Percentiles rank a stretch among this genome's conserved stretches.
phyloP scores from a whole-genome alignment of 2,113 vertebrate species.

The western clawed frog (Xenopus tropicalis) region UCB_Xtro_10.0 CM004452.2:48529001-48529500 shows the following conservation, averaged over 20 bases:
- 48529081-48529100: not conserved
- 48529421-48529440: constrained; percentile 46
- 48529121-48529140: constrained; percentile 1
- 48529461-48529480: constrained; percentile 39
- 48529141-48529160: constrained; percentile 8
- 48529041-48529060: too few species aligned
- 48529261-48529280: constrained; percentile 10
- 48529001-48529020: not conserved
- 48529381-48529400: not conserved
- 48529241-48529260: constrained; percentile 15
- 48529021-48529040: not conserved
- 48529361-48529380: constrained; percentile 14
- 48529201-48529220: constrained; percentile 4
- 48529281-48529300: constrained; percentile 14
- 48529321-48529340: not conserved
- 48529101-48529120: constrained; percentile 18
- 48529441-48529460: constrained; percentile 59
- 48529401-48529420: constrained; percentile 2
- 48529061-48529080: not conserved
- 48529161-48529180: constrained; percentile 5
- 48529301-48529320: not conserved
- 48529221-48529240: constrained; percentile 12
- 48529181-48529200: constrained; percentile 27
- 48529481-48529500: constrained; percentile 21
- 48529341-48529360: constrained; percentile 1